A percentile compares a stretch with the other conserved stretches of the same genome.
phyloP scores from a whole-genome alignment of 1,140 invertebrate genomes.

The Cotesia glomerata region DNA sequence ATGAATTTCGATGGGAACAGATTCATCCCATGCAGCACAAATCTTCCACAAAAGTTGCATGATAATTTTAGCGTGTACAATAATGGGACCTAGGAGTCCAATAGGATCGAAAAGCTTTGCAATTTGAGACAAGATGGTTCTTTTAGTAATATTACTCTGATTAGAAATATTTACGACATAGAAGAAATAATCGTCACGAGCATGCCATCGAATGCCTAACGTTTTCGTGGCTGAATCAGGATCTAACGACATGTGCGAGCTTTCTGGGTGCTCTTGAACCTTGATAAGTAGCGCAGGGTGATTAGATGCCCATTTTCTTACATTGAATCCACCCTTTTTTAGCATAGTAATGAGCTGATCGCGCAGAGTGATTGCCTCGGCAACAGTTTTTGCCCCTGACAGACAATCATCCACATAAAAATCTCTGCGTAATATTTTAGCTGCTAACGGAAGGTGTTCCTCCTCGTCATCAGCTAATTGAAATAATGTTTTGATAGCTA shows the following conservation, averaged over 20 bases:
- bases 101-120: conserved; percentile 24
- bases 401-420: conserved; percentile 61
- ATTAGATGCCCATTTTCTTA: not conserved
- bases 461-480: conserved; percentile 34
- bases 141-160: conserved; percentile 39
- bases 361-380: conserved; percentile 30
- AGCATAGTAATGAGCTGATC: conserved; percentile 32
- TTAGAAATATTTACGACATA: conserved; percentile 59
- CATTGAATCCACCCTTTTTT: conserved; percentile 12
- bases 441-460: conserved; percentile 41
- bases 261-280: not conserved
- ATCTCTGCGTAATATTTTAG: conserved; percentile 38
- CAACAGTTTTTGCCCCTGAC: conserved; percentile 42
- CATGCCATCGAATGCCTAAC: conserved; percentile 40
- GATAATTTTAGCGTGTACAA: conserved; percentile 43
- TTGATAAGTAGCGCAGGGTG: not conserved
- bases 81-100: conserved; percentile 39
- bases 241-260: not conserved
- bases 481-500: conserved; percentile 33
- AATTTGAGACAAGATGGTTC: conserved; percentile 21
- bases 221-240: not conserved
- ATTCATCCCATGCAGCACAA: conserved; percentile 43
- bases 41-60: conserved; percentile 43
- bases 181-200: conserved; percentile 36
- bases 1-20: conserved; percentile 22